Percentiles rank a stretch among this genome's conserved stretches.
Evolutionary conservation across 2,888 invertebrate genomes (phyloP).

Genomic region (Thysanoteuthis rhombus): DNA sequence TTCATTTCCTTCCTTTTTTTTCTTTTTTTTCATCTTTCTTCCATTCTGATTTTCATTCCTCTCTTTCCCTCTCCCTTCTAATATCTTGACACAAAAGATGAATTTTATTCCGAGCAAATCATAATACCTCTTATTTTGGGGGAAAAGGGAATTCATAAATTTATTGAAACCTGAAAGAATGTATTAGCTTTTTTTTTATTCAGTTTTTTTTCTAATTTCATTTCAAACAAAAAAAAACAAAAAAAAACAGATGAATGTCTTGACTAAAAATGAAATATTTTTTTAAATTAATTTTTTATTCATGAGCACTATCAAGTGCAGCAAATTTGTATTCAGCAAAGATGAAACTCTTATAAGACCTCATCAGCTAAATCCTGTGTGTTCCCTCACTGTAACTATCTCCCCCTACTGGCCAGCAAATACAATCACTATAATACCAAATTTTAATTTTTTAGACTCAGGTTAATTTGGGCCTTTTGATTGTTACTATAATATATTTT

Average conservation of each 20-base stretch:
- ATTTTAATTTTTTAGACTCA: background rate
- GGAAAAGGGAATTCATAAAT: background rate
- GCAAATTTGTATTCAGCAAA: background rate
- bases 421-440: background rate
- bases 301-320: background rate
- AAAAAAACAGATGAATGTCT: background rate
- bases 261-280: background rate
- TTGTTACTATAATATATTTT: too few species aligned
- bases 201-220: background rate
- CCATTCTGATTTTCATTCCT: background rate
- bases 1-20: background rate
- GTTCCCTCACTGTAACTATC: background rate
- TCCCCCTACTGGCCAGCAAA: background rate
- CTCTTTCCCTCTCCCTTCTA: background rate
- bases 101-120: background rate
- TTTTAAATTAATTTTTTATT: background rate
- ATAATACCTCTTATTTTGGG: background rate
- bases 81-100: background rate
- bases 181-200: background rate
- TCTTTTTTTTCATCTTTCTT: background rate
- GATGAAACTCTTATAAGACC: background rate
- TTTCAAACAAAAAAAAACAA: background rate
- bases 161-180: conserved; percentile 12
- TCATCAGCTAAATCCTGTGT: background rate
- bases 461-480: background rate